These are phyloP conservation scores for Hippasteria phrygiana DNA, from an alignment of 53 echinoderm and acorn worm species.

Conservation along the genomic window DNA sequence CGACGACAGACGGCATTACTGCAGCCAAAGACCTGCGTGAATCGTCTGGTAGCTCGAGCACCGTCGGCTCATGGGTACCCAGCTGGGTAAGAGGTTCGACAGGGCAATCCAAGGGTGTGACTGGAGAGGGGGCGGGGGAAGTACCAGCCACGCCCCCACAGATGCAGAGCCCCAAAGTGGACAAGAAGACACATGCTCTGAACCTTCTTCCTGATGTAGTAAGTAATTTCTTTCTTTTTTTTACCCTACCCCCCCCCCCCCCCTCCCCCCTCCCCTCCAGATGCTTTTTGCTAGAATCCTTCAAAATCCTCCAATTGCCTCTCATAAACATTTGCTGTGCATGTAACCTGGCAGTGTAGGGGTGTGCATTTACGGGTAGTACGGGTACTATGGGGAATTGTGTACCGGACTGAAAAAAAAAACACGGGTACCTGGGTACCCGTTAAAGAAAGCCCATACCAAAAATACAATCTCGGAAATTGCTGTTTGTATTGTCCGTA, in stretches of 20 bases:
- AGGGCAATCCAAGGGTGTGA: not conserved
- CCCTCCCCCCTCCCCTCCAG: too few relatives aligned
- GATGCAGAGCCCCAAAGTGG: slow-evolving; percentile 82
- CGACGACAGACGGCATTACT: slow-evolving; percentile 33
- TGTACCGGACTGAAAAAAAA: too few relatives aligned
- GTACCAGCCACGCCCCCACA: slow-evolving; percentile 76
- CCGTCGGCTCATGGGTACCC: slow-evolving; percentile 78
- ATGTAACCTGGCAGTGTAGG: too few relatives aligned
- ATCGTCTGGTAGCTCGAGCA: slow-evolving; percentile 57
- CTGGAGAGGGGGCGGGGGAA: slow-evolving; percentile 51
- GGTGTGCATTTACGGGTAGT: too few relatives aligned
- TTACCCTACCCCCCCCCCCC: not conserved
- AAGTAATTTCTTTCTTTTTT: slow-evolving; percentile 43
- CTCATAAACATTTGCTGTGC: too few relatives aligned
- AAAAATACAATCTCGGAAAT: too few relatives aligned
- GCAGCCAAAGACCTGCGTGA: slow-evolving; percentile 40
- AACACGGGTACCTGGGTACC: too few relatives aligned
- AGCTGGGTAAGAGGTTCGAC: slow-evolving; percentile 62
- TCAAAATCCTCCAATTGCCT: too few relatives aligned
- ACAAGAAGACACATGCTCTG: slow-evolving; percentile 72
- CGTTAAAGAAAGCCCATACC: too few relatives aligned
- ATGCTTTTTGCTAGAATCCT: too few relatives aligned
- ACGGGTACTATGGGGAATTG: too few relatives aligned
- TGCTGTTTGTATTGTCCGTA: too few relatives aligned
- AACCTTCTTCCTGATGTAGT: slow-evolving; percentile 94